These are phyloP conservation scores for Rissa tridactyla DNA, from an alignment of 2,113 vertebrate genomes.

Conservation along the genomic window DNA sequence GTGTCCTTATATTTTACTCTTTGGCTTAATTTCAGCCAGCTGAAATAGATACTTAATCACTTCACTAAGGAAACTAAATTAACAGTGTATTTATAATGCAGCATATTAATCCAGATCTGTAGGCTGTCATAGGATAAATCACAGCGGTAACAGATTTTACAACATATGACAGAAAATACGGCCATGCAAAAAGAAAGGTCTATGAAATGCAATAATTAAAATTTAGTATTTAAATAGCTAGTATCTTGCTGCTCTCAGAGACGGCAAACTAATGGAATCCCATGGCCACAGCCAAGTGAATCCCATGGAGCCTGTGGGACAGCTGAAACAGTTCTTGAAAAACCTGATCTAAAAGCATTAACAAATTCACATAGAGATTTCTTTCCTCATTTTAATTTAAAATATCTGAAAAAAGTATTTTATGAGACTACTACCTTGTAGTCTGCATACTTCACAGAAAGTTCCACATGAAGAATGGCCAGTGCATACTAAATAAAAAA, in stretches of 20 bases:
- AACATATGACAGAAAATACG: accelerated
- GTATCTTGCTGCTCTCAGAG: not conserved
- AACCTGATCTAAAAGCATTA: not conserved
- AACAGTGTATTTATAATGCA: not conserved
- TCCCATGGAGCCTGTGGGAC: not conserved
- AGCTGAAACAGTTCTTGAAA: not conserved
- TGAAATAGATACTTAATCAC: not conserved
- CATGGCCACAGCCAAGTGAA: not conserved
- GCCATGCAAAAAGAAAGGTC: not conserved
- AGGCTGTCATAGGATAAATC: not conserved
- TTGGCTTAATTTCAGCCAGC: not conserved
- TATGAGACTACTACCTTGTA: not conserved
- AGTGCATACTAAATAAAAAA: not conserved
- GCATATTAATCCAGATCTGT: not conserved
- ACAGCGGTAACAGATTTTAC: not conserved
- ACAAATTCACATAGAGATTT: not conserved
- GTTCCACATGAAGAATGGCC: not conserved
- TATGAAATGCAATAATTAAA: not conserved
- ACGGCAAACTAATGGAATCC: not conserved
- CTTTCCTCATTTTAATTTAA: not conserved
- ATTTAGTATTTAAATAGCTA: not conserved
- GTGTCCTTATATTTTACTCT: not conserved
- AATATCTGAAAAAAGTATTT: not conserved
- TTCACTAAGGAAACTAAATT: not conserved
- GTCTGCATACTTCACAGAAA: not conserved